Percentiles rank a stretch among this genome's conserved stretches.
These are phyloP conservation scores for Crax fasciolata DNA, from an alignment of 2,797 vertebrate species.

Conservation along the genomic window DNA sequence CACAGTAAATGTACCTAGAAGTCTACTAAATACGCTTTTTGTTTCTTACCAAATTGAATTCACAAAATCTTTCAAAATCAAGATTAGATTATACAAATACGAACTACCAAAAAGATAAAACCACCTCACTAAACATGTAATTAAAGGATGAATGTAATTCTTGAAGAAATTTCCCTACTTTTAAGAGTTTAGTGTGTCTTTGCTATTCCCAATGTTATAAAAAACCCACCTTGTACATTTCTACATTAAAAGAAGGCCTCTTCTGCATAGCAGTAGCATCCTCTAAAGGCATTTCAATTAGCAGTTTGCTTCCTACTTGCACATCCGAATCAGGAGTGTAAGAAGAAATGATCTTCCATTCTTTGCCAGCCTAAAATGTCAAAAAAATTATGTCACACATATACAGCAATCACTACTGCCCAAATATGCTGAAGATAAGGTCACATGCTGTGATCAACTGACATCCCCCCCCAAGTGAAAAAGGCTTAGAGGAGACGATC, in stretches of 20 bases:
- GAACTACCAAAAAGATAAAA: neutral
- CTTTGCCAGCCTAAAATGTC: slow-evolving; percentile 82
- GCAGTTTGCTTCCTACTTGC: slow-evolving; percentile 44
- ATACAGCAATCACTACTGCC: neutral
- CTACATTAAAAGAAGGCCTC: slow-evolving; percentile 72
- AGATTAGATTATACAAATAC: neutral
- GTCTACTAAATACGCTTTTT: neutral
- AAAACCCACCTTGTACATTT: slow-evolving; percentile 85
- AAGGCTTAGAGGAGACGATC: neutral
- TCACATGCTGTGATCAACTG: rapidly evolving
- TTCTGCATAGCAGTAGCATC: slow-evolving; percentile 38
- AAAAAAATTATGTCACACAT: neutral
- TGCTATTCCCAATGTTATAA: rapidly evolving
- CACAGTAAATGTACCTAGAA: neutral
- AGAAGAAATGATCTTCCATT: slow-evolving; percentile 87
- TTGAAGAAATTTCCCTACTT: neutral
- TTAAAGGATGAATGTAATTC: neutral
- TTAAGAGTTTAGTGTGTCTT: neutral
- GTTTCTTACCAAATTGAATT: neutral
- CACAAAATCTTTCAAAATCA: neutral
- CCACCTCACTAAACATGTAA: neutral
- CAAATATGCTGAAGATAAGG: neutral
- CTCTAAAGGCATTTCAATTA: slow-evolving; percentile 81
- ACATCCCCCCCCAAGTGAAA: neutral
- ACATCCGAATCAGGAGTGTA: slow-evolving; percentile 58